Base-by-base conservation (phyloP, 2,113 vertebrate genomes). In the Oreochromis tanganicae region DNA sequence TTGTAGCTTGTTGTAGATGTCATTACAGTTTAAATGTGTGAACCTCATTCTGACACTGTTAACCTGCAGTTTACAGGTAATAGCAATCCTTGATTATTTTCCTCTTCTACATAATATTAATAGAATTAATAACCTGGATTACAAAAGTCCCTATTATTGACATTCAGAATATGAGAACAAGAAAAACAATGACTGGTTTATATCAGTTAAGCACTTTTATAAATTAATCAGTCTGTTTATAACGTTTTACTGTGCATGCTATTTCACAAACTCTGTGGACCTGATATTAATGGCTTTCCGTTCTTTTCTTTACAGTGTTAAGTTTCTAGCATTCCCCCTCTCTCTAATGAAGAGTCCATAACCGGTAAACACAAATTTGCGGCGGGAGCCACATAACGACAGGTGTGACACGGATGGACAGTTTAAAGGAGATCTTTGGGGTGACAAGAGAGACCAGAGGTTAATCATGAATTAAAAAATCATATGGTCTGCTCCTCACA, bases 221-320 rank as follows among this genome's bases (percentile, higher is more conserved):
- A 84, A 85, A 87, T 63, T 82, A 81, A 91, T 68, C 11, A 4
- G 46, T 82, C 80, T 61, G 73, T 10, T 68, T 5, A 6, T 83
- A 84, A 87, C 36, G n/a, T 52, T n/a, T 84, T 5, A 56, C 2
- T 68, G 46, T 89, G 57, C n/a, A 78, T 80, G n/a, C 61, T 90
- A 84, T 85, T 16, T 85, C 66, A 87, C 43, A 86, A 81, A 61
- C 38, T 32, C 16, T 82, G 36, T 89, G 68, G 85, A 63, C 29
- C 36, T 82, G 88, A 88, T 85, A 93, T 92, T 95, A 93, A 93
- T 85, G 82, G 66, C 14, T 91, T 89, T 94, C 90, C 94, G 81
- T 96, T 91, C 94, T 95, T 96, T 90, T 96, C 94, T 97, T 94
- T 94, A 90, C 96, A 97, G 96, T 97, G 96, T 96, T 97, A 95